Evolutionary conservation across 2,113 vertebrate genomes (phyloP).

Genomic region (Astatotilapia flaviijosephi): DNA sequence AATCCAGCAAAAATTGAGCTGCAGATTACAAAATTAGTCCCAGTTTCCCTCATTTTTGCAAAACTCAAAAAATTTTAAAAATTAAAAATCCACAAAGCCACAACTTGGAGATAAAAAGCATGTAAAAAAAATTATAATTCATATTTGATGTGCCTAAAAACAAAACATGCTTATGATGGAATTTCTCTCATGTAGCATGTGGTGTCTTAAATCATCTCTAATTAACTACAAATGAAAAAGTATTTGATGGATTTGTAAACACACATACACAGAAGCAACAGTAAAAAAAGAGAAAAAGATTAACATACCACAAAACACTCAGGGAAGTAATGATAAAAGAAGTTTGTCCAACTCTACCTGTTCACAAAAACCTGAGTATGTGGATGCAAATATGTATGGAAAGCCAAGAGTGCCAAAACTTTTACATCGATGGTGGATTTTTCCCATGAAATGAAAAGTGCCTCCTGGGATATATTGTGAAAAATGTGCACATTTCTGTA

Average conservation of each 20-base stretch:
- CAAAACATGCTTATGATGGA: neutral
- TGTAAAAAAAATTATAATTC: neutral
- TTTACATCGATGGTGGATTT: neutral
- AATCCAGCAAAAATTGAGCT: neutral
- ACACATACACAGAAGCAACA: neutral
- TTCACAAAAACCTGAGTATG: slow-evolving; percentile 5
- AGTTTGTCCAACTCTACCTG: neutral
- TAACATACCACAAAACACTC: neutral
- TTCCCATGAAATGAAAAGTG: neutral
- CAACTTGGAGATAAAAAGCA: neutral
- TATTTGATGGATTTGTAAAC: neutral
- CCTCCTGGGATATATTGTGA: neutral
- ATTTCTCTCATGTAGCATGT: neutral
- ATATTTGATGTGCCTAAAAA: neutral
- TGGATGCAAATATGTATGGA: neutral
- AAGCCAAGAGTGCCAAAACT: neutral
- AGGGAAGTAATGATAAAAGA: neutral
- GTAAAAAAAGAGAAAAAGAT: neutral
- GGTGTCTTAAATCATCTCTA: neutral
- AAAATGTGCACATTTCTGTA: neutral
- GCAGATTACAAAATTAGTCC: neutral
- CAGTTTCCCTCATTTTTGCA: neutral
- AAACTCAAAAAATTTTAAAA: neutral
- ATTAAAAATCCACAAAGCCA: neutral
- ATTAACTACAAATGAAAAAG: neutral